These are phyloP conservation scores for Drosophila atroscutellata DNA, from an alignment of 2,888 invertebrate genomes.

Conservation along the genomic window DNA sequence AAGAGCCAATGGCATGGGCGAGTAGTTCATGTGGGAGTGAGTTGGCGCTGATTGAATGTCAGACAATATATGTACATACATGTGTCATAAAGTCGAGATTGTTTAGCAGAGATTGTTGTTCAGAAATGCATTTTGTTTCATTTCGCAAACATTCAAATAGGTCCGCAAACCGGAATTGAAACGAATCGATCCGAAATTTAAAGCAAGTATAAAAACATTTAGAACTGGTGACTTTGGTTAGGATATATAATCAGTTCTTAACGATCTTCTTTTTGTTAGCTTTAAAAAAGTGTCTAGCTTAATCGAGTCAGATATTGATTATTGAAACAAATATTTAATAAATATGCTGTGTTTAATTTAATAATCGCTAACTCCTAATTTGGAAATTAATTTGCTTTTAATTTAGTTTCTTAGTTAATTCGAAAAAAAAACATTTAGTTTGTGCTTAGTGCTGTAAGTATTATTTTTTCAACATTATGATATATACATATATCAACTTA, in stretches of 20 bases:
- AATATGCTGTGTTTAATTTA: background rate
- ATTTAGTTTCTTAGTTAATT: background rate
- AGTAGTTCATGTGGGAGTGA: conserved; percentile 4
- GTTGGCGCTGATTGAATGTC: conserved; percentile 76
- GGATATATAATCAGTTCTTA: background rate
- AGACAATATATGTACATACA: conserved; percentile 59
- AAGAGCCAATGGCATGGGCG: conserved; percentile 6
- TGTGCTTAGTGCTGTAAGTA: background rate
- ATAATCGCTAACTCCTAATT: background rate
- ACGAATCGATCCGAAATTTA: background rate
- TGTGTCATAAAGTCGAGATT: conserved; percentile 79
- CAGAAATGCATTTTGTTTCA: conserved; percentile 16
- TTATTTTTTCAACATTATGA: background rate
- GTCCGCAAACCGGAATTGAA: background rate
- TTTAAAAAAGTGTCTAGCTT: background rate
- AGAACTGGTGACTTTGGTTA: background rate
- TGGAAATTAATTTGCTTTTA: background rate
- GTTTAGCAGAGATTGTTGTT: conserved; percentile 49
- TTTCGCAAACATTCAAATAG: background rate
- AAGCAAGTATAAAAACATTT: background rate
- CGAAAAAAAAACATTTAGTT: background rate
- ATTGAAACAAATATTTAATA: too few relatives aligned
- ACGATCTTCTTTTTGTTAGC: background rate
- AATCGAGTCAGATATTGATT: too few relatives aligned
- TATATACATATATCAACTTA: background rate